phyloP scores from a whole-genome alignment of 2,888 invertebrate genomes.

The Girardia tigrina region DNA sequence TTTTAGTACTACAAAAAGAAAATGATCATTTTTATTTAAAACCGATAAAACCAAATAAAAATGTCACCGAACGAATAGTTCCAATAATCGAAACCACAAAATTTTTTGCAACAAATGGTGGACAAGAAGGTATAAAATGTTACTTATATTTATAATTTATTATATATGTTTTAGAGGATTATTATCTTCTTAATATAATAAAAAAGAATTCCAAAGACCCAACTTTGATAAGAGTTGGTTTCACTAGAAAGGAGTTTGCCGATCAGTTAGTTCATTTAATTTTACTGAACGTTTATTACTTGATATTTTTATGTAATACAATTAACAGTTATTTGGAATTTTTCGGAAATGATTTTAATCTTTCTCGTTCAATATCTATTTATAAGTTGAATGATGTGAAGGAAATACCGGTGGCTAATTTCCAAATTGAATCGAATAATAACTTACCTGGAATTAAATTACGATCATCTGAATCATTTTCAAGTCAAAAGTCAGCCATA shows the following conservation, averaged over 20 bases:
- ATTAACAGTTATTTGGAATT: no score
- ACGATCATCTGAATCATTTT: neutral
- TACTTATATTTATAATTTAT: neutral
- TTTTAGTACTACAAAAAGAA: neutral
- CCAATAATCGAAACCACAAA: neutral
- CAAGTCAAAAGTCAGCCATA: neutral
- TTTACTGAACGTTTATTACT: no score
- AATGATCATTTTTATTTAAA: neutral
- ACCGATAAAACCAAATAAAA: neutral
- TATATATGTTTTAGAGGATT: neutral
- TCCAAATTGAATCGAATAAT: neutral
- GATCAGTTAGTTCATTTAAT: constrained; percentile 4
- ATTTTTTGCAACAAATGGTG: constrained; percentile 4
- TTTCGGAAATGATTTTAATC: no score
- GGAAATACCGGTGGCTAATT: neutral
- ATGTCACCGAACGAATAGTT: neutral
- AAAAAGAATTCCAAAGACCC: neutral
- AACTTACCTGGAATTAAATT: neutral
- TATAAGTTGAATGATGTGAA: neutral
- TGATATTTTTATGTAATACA: no score
- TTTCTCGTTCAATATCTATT: neutral
- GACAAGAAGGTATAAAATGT: neutral
- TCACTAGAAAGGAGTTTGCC: neutral
- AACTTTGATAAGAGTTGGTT: neutral
- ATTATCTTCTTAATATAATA: neutral